Evolutionary conservation across 2,888 invertebrate species (phyloP), one percentile per base, ranked within the genome.

Genomic region (Hirtodrosophila trivittata): DNA sequence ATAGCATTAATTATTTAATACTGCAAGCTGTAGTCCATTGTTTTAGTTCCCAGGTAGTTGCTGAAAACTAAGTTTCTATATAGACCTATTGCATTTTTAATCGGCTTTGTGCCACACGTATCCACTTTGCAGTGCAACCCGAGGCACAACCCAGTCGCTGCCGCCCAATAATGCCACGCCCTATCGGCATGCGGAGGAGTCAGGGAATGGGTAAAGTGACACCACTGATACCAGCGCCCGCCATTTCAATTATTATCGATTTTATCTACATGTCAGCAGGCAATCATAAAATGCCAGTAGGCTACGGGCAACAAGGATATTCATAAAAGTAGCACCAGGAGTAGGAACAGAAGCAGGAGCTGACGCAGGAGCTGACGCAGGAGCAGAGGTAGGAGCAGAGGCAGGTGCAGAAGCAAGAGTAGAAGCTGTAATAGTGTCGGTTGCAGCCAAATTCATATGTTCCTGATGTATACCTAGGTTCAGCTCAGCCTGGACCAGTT

Each of bases 201-300:
- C n/a, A n/a, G n/a, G n/a, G n/a, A n/a, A n/a, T n/a, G n/a, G n/a
- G n/a, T n/a, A n/a, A n/a, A n/a, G n/a, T n/a, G n/a, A n/a, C n/a
- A n/a, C n/a, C 30, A 28, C 9, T 41, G 12, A 12, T 33, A 13
- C 18, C 18, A 5, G 3, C 2, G 5, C 38, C 47, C 55, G 66
- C 57, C 57, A 73, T 66, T 80, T 73, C 77, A 77, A 77, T 86
- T 84, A 84, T 77, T 80, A 80, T 80, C 87, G 80, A 80, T 80
- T 80, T 80, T 86, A 80, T 80, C 80, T 80, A 70, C 14, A 14
- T 30, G 45, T 37, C 38, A 86, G 32, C 87, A 80, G 80, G 80
- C 47, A 62, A 16, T 30, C 80, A 80, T 54, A 25, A 75, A 55
- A 33, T 25, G 10, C 4, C 41, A 72, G 76, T 13, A 51, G 25